A percentile compares a stretch with the other conserved stretches of the same genome.
These are phyloP conservation scores for Allobates femoralis DNA, from an alignment of 2,797 vertebrate genomes.

Conservation along the genomic window DNA sequence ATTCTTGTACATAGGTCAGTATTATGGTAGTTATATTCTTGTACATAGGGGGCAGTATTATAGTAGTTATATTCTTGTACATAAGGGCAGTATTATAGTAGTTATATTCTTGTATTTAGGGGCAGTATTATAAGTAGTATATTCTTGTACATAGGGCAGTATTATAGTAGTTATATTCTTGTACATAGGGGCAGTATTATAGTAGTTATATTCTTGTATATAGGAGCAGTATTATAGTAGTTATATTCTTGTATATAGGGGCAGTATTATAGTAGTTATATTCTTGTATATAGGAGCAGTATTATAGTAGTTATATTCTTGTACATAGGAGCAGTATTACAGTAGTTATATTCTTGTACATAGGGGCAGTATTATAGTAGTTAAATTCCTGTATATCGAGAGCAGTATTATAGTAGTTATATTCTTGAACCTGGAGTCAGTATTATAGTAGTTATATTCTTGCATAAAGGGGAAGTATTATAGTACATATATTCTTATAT, in stretches of 20 bases:
- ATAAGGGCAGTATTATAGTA: conserved; percentile 7
- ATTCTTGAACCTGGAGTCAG: not conserved
- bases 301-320: conserved; percentile 18
- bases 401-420: conserved; percentile 27
- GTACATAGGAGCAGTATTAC: conserved; percentile 4
- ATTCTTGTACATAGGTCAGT: conserved; percentile 5
- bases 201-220: conserved; percentile 2
- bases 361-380: conserved; percentile 23
- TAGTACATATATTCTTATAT: no score
- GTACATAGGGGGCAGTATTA: not conserved
- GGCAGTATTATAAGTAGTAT: not conserved
- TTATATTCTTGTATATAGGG: conserved; percentile 8
- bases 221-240: not conserved
- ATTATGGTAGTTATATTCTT: conserved; percentile 16
- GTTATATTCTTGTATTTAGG: not conserved
- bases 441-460: conserved; percentile 10
- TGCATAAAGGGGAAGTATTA: not conserved
- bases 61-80: conserved; percentile 9
- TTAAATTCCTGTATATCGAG: conserved; percentile 3
- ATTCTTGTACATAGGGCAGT: not conserved
- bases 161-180: conserved; percentile 12
- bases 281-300: conserved; percentile 13
- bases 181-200: conserved; percentile 9
- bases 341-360: no score
- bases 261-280: conserved; percentile 12